Conservation (phyloP, 2,888 invertebrate genomes). For the Diploptera punctata region DNA sequence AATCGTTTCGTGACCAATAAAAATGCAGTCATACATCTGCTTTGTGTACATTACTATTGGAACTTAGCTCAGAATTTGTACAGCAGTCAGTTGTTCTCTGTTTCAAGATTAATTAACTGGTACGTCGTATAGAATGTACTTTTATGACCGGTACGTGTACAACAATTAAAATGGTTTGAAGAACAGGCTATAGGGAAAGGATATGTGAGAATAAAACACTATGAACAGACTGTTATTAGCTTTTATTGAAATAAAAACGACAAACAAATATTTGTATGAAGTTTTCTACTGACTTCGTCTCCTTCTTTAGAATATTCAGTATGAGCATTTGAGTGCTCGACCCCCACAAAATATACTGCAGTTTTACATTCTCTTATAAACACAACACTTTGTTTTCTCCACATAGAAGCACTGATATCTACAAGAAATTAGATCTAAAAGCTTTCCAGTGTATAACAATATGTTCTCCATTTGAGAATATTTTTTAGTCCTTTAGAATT, state of each 20-base stretch:
- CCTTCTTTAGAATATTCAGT: slow-evolving; percentile 43
- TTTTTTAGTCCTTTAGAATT: slow-evolving; percentile 38
- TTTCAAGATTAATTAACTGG: too few species aligned
- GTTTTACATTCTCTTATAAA: slow-evolving; percentile 40
- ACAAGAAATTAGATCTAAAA: slow-evolving; percentile 37
- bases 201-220: not conserved
- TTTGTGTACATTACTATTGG: too few species aligned
- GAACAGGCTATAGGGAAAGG: too few species aligned
- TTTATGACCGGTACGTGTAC: too few species aligned
- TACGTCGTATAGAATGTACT: too few species aligned
- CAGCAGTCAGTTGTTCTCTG: too few species aligned
- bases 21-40: too few species aligned
- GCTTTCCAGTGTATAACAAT: slow-evolving; percentile 38
- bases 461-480: slow-evolving; percentile 33
- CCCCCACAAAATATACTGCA: slow-evolving; percentile 41
- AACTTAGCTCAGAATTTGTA: too few species aligned
- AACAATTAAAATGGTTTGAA: too few species aligned
- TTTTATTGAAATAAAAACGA: slow-evolving; percentile 57
- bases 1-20: too few species aligned
- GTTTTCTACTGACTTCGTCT: slow-evolving; percentile 40
- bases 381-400: slow-evolving; percentile 36
- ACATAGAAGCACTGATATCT: slow-evolving; percentile 41
- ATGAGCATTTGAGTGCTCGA: slow-evolving; percentile 39
- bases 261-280: slow-evolving; percentile 51
- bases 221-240: slow-evolving; percentile 29